Evolutionary conservation across 2,113 vertebrate genomes (phyloP).

Genomic region (Setophaga kirtlandii): DNA sequence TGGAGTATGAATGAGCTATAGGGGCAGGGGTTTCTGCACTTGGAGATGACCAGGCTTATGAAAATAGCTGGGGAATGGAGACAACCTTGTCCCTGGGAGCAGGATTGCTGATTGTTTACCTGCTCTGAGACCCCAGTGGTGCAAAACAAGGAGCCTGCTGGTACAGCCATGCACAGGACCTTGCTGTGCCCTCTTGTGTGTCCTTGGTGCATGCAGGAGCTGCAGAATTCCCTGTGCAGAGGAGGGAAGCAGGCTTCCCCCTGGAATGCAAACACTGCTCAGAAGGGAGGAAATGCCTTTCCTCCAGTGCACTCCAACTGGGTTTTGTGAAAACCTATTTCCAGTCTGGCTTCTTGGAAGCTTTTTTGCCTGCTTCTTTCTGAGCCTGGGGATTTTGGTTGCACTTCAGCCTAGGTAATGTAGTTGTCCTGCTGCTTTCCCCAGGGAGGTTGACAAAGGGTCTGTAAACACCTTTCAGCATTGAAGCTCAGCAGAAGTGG

Average conservation of each 20-base stretch:
- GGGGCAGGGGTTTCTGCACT: neutral
- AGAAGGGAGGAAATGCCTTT: neutral
- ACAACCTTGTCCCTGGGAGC: neutral
- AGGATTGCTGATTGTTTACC: neutral
- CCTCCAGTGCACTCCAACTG: neutral
- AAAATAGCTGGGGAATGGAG: neutral
- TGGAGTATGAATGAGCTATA: neutral
- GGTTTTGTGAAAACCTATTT: rapidly evolving
- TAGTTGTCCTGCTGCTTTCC: neutral
- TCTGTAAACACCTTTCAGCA: neutral
- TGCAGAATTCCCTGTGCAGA: neutral
- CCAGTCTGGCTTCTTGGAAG: neutral
- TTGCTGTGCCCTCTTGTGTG: neutral
- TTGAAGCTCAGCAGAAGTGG: neutral
- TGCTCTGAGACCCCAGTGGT: neutral
- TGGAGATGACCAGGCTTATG: neutral
- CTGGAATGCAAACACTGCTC: neutral
- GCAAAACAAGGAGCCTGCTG: neutral
- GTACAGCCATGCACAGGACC: neutral
- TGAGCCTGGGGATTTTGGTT: neutral
- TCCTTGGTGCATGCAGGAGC: neutral
- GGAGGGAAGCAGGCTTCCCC: neutral
- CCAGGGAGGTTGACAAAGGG: neutral
- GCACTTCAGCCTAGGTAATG: neutral
- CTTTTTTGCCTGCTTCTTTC: neutral